A percentile compares a stretch with the other conserved stretches of the same genome.
These are phyloP conservation scores for Luehdorfia chinensis DNA, from an alignment of 1,140 invertebrate species.

Conservation along the genomic window DNA sequence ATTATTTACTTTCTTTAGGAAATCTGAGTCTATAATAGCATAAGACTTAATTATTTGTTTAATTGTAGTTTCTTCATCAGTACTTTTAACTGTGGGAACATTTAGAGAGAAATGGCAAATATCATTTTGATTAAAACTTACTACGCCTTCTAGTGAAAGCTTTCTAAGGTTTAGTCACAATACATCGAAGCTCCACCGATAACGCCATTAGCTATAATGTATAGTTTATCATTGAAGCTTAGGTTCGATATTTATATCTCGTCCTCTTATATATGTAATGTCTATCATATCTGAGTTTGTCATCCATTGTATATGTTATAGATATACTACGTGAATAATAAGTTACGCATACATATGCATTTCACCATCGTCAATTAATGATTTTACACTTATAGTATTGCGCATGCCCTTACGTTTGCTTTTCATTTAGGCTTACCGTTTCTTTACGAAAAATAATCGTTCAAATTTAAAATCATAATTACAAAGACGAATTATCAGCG, in stretches of 20 bases:
- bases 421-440: no score
- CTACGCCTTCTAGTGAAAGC: slow-evolving; percentile 35
- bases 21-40: background rate
- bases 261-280: background rate
- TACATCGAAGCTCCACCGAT: slow-evolving; percentile 24
- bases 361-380: background rate
- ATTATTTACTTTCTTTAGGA: slow-evolving; percentile 2
- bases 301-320: background rate
- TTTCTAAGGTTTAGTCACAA: slow-evolving; percentile 25
- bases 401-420: no score
- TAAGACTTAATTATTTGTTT: slow-evolving; percentile 17
- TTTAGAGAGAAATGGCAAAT: slow-evolving; percentile 20
- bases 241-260: background rate
- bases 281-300: background rate
- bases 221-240: background rate
- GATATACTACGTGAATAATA: background rate
- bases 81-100: slow-evolving; percentile 14
- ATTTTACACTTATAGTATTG: no score
- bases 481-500: no score
- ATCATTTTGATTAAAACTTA: slow-evolving; percentile 27
- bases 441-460: no score
- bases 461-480: no score
- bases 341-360: background rate
- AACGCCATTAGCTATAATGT: background rate
- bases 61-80: slow-evolving; percentile 43